phyloP scores from a whole-genome alignment of 2,888 invertebrate species.

The Drosophila imparisetae region DNA sequence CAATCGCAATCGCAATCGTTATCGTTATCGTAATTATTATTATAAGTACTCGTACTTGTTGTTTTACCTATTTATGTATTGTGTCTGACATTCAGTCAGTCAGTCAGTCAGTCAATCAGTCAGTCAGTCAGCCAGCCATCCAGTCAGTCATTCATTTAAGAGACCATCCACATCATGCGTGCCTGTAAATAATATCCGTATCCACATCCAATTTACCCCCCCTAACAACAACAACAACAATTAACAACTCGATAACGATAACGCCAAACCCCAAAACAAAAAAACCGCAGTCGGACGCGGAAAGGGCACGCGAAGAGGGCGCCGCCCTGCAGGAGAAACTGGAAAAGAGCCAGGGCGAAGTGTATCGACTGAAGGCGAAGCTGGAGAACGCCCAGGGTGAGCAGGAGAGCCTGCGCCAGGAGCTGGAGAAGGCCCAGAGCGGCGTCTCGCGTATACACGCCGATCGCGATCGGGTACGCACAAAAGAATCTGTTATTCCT shows the following conservation, averaged over 20 bases:
- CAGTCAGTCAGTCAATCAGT: conserved; percentile 29
- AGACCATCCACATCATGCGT: conserved; percentile 49
- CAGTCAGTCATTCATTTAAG: conserved; percentile 70
- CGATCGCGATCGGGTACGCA: conserved; percentile 90
- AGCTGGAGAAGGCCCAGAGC: conserved; percentile 94
- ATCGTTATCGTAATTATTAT: conserved; percentile 48
- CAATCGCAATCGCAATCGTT: conserved; percentile 52
- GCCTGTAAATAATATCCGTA: conserved; percentile 79
- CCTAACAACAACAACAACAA: conserved; percentile 29
- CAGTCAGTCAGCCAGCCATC: conserved; percentile 44
- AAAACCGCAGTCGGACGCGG: conserved; percentile 89
- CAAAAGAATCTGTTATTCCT: conserved; percentile 9
- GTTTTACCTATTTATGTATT: conserved; percentile 50
- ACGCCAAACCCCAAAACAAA: conserved; percentile 1
- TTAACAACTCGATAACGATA: conserved; percentile 36
- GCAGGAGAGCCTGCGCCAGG: conserved; percentile 96
- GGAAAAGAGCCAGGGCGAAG: conserved; percentile 97
- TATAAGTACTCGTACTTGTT: conserved; percentile 55
- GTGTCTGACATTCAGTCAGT: conserved; percentile 46
- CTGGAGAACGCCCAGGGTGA: conserved; percentile 97
- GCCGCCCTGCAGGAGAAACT: conserved; percentile 95
- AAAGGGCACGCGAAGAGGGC: conserved; percentile 93
- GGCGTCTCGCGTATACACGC: conserved; percentile 93
- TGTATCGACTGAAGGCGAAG: conserved; percentile 96
- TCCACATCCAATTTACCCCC: conserved; percentile 75